Conservation (phyloP, 2,888 invertebrate species). For the Dryococelus australis region DNA sequence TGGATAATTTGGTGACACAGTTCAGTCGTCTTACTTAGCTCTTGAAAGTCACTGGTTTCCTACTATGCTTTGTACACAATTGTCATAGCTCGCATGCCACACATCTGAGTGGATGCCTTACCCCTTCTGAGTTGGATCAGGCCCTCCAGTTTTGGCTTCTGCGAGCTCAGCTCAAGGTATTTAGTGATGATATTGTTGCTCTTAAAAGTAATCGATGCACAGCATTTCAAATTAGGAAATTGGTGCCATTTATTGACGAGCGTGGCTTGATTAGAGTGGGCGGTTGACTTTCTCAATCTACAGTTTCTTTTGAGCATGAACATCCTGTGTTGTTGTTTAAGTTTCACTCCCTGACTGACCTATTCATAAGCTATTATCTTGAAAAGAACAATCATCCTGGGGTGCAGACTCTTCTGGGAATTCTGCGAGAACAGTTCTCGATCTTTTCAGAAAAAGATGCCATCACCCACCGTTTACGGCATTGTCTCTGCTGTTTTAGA, state of each 20-base stretch:
- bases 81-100: neutral
- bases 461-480: neutral
- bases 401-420: neutral
- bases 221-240: neutral
- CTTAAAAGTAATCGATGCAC: neutral
- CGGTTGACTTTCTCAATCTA: neutral
- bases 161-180: neutral
- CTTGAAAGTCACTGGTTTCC: neutral
- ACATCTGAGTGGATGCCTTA: neutral
- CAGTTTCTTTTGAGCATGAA: neutral
- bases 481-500: neutral
- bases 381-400: neutral
- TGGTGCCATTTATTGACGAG: neutral
- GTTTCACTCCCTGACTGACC: neutral
- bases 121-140: neutral
- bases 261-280: neutral
- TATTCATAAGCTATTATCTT: neutral
- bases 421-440: neutral
- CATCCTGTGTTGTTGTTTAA: neutral
- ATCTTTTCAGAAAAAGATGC: neutral
- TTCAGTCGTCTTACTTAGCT: neutral
- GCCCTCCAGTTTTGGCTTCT: neutral
- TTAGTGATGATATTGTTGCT: neutral
- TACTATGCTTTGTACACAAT: neutral
- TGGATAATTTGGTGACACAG: neutral